Evolutionary conservation across 1,140 invertebrate species (phyloP), one percentile per base, ranked within the genome.

Genomic region (Brachionus paranguensis): DNA sequence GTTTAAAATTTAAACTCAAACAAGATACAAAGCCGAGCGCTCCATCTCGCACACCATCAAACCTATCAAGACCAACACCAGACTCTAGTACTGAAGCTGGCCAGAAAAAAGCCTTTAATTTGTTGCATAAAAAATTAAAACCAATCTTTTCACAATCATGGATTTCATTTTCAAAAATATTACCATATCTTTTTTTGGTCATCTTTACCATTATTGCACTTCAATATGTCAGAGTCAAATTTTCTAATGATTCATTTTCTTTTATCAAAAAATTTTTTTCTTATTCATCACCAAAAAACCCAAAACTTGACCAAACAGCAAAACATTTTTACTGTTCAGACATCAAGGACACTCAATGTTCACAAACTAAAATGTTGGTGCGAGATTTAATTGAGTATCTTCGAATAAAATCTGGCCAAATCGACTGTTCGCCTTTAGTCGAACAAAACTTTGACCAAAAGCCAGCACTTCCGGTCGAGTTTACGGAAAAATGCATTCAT

Each of bases 401-500:
- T 24, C 12, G 78, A 41, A 27, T 41, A 10, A 81, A 81, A 64
- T 60, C 78, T 1, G 78, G 78, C 20, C 50, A 64, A 64, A 60
- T 81, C 12, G 78, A 81, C 43, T 81, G 78, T 45, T 81, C 64
- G 12, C n/a, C 53, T 14, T 20, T 81, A 12, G 27, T 12, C 10
- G 72, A 76, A 29, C 45, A 47, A 27, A 50, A 50, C 24, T 76
- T 50, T 50, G 72, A 50, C 17, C n/a, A 76, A 50, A 24, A 43
- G 11, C 20, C 11, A 24, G 4, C 3, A 7, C 7, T 64, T 41
- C n/a, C 53, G 29, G 4, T 60, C 5, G 78, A 81, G 17, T 64
- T 81, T 41, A 60, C 37, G 1, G 78, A 81, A 68, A 81, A 81
- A 81, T 81, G 78, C 41, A 50, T 81, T 60, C 78, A 81, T 45